These are phyloP conservation scores for Colinus virginianus DNA, from an alignment of 2,113 vertebrate species.

Conservation along the genomic window DNA sequence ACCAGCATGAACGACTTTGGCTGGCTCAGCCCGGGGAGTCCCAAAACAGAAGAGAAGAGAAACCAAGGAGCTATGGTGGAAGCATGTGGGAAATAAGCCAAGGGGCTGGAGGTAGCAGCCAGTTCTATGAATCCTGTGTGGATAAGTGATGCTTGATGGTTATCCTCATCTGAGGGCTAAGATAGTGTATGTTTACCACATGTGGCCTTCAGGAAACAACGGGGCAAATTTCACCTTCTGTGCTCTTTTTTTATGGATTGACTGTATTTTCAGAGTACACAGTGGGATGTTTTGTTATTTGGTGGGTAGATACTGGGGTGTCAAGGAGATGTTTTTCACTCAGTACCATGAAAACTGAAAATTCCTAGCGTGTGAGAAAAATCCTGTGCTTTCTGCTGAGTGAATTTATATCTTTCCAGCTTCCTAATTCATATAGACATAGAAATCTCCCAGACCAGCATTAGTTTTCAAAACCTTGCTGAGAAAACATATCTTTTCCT, in stretches of 20 bases:
- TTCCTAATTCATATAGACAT: background rate
- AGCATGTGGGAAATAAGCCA: background rate
- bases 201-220: background rate
- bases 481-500: conserved; percentile 21
- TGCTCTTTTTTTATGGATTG: background rate
- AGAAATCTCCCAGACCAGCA: background rate
- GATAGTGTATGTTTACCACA: accelerated
- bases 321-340: background rate
- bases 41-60: background rate
- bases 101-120: background rate
- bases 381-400: background rate
- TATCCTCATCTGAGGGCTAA: background rate
- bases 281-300: background rate
- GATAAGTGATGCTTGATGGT: accelerated
- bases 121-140: background rate
- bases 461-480: conserved; percentile 1
- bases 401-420: conserved; percentile 8
- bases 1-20: background rate
- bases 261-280: background rate
- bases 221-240: background rate
- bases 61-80: background rate
- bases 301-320: background rate
- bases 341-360: background rate
- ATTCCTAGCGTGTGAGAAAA: background rate
- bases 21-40: background rate